Percentiles rank a stretch among this genome's conserved stretches.
These are phyloP conservation scores for Pseudeuparius sepicola DNA, from an alignment of 2,888 invertebrate species.

Conservation along the genomic window DNA sequence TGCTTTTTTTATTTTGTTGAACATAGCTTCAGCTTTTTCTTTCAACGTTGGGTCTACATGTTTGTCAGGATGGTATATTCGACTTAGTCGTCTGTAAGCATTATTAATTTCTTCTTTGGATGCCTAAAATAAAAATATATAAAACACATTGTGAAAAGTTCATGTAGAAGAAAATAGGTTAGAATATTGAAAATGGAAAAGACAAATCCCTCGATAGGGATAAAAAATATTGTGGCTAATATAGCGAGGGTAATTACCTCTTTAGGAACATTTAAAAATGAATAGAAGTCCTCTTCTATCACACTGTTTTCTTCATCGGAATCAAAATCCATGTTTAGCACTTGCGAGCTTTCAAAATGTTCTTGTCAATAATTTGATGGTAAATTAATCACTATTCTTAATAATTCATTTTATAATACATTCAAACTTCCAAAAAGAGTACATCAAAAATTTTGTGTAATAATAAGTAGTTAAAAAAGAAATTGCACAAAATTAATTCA, in stretches of 20 bases:
- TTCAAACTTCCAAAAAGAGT: no score
- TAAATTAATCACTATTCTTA: no score
- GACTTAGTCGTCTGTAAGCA: constrained; percentile 84
- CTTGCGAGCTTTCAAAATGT: no score
- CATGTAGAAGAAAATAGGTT: no score
- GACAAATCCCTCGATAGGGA: no score
- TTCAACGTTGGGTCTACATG: constrained; percentile 76
- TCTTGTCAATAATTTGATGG: no score
- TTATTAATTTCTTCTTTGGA: constrained; percentile 84
- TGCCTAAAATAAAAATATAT: constrained; percentile 58
- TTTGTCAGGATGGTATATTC: constrained; percentile 95
- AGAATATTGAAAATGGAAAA: constrained; percentile 9
- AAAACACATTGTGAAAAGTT: background rate
- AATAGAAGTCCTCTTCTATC: constrained; percentile 76
- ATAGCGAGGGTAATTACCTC: constrained; percentile 49
- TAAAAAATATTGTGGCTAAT: constrained; percentile 1
- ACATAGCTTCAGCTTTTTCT: constrained; percentile 83
- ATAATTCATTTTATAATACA: no score
- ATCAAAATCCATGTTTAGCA: constrained; percentile 53
- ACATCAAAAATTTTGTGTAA: no score
- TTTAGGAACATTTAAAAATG: constrained; percentile 74
- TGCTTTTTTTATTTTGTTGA: constrained; percentile 86
- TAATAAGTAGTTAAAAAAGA: no score
- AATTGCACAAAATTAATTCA: no score
- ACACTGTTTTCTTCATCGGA: constrained; percentile 54